Evolutionary conservation across 2,888 invertebrate species (phyloP).

Genomic region (Euzophera pinguis): DNA sequence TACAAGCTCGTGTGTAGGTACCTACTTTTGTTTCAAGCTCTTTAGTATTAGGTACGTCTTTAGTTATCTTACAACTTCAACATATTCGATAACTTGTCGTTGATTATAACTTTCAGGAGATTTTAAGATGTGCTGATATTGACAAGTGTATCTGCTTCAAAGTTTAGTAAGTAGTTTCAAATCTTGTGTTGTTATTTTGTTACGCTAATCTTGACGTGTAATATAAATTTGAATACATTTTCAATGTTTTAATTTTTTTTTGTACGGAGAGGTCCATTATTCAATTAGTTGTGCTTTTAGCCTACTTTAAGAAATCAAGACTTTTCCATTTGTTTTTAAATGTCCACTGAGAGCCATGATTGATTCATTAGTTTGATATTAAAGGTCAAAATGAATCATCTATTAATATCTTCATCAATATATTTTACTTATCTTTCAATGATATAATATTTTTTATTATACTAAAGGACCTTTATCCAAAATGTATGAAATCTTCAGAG

Average conservation of each 20-base stretch:
- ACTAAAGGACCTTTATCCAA: constrained; percentile 5
- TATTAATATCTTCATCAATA: neutral
- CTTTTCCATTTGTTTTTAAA: too few species aligned
- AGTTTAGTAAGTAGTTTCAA: neutral
- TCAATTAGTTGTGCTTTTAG: too few species aligned
- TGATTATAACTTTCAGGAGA: constrained; percentile 1
- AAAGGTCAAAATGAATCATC: neutral
- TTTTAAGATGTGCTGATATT: neutral
- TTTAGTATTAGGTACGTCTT: constrained; percentile 28
- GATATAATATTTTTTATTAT: constrained; percentile 3
- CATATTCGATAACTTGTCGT: constrained; percentile 8
- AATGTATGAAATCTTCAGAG: constrained; percentile 6
- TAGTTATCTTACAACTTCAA: constrained; percentile 25
- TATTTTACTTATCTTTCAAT: neutral
- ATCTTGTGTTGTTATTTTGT: neutral
- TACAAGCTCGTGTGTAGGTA: constrained; percentile 23
- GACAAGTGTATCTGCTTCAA: constrained; percentile 1
- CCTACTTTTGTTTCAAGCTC: constrained; percentile 41
- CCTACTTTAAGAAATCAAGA: too few species aligned
- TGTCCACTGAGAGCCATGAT: too few species aligned
- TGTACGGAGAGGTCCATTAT: too few species aligned
- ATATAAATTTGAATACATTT: too few species aligned
- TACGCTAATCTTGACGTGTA: neutral
- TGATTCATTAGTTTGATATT: too few species aligned
- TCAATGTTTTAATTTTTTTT: too few species aligned